Percentiles rank a stretch among this genome's conserved stretches.
These are phyloP conservation scores for Heliothis subflexa DNA, from an alignment of 1,140 invertebrate species.

Conservation along the genomic window DNA sequence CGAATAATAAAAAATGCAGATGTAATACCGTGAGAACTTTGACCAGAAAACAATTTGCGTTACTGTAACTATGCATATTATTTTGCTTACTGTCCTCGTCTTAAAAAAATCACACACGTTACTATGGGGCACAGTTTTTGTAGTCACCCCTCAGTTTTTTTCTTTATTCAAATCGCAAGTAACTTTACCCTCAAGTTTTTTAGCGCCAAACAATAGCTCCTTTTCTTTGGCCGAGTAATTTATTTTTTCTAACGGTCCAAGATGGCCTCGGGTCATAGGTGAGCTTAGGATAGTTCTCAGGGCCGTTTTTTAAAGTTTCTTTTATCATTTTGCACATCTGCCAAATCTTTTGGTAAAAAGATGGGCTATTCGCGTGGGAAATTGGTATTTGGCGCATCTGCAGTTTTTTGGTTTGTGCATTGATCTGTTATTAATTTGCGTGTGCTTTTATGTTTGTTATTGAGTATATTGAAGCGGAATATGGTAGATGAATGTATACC, in stretches of 20 bases:
- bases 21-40: constrained; percentile 73
- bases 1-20: constrained; percentile 48
- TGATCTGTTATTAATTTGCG: constrained; percentile 28
- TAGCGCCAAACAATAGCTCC: constrained; percentile 72
- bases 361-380: constrained; percentile 64
- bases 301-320: constrained; percentile 67
- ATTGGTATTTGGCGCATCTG: constrained; percentile 35
- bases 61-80: constrained; percentile 67
- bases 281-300: constrained; percentile 76
- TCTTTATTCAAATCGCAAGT: constrained; percentile 80
- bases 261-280: constrained; percentile 81
- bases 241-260: constrained; percentile 80
- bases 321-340: constrained; percentile 73
- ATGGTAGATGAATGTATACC: neutral
- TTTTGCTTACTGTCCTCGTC: constrained; percentile 66
- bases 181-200: constrained; percentile 76
- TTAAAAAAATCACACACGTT: constrained; percentile 76
- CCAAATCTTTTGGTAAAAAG: constrained; percentile 50
- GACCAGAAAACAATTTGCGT: constrained; percentile 73
- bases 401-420: constrained; percentile 34
- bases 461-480: neutral
- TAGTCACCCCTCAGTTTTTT: constrained; percentile 71
- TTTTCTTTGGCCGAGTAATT: constrained; percentile 77
- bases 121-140: constrained; percentile 68
- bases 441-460: neutral